Base-by-base conservation (phyloP, 2,888 invertebrate species). In the Flexamia atlantica region DNA sequence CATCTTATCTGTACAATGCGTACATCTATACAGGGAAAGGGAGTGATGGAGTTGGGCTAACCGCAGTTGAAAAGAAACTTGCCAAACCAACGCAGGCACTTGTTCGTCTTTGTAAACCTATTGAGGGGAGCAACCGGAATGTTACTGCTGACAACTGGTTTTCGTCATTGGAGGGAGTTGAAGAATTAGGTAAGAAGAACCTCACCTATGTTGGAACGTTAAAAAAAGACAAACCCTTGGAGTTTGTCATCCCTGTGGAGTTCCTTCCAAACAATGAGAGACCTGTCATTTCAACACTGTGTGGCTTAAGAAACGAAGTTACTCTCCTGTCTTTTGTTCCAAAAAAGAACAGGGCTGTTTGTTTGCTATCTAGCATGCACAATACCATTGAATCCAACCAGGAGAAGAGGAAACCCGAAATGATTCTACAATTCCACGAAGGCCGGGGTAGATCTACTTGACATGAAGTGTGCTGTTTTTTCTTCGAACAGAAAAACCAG, bases 61-160 rank as follows among this genome's bases (percentile, higher is more conserved):
- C 86, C 17, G 85, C 85, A 76, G 82, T 85, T 68, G 87, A 88
- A 85, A 87, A 86, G 85, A 88, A 88, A 83, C 85, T 87, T n/a
- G 72, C 81, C 23, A 87, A 86, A 60, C 88, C 89, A 32, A 88
- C 88, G 4, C 88, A 89, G 74, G 82, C 87, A 36, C 87, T 89
- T 12, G 68, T 89, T 84, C 84, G 87, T n/a, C 81, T 89, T 12
- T 74, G 85, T 36, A 86, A 88, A 84, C 86, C 87, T 64, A 84
- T 89, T 84, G 80, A 86, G 81, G 85, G 87, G 23, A 88, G 87
- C 20, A 88, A 89, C 70, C 83, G 88, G 36, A 89, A 89, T 84
- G 86, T 89, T 9, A 89, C 88, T n/a, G 86, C 87, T 20, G 88
- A 89, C 68, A 89, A 89, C 84, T 89, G 88, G 88, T 89, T 89